Evolutionary conservation across 2,797 vertebrate species (phyloP), one percentile per base, ranked within the genome.

Genomic region (Danio albolineatus): DNA sequence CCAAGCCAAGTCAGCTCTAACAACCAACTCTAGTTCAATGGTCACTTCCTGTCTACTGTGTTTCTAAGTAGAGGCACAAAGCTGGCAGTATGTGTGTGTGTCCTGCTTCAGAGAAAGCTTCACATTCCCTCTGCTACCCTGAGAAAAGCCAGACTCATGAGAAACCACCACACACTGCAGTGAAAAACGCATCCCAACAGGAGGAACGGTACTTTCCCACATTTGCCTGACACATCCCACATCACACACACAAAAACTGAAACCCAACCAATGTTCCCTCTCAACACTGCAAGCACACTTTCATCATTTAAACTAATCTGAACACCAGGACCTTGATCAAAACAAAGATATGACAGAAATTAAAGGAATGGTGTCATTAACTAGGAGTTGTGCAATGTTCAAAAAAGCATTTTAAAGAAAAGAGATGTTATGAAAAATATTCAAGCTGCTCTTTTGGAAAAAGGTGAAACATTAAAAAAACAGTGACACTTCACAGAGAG

Each of bases 121-220:
- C 51, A 49, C 73, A 77, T 72, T 77, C 73, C 59, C 61, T 44
- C 48, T 48, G 59, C 21, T 43, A 36, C 17, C 41, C 17, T 72
- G 59, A 82, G 80, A 77, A 60, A 70, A 60, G n/a, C 46, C 65
- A 70, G 76, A 78, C n/a, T 21, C 73, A 64, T 49, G 60, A 51
- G 46, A 54, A 59, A 21, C 39, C 14, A 54, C 41, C 14, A 64
- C 48, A 61, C 57, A 53, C 59, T 62, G 56, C 48, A 53, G 44
- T 73, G 5, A 76, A 51, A 73, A 62, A 67, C 56, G 67, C n/a
- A 79, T 66, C 61, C 48, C 67, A 41, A 59, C 59, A 57, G 48
- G 19, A 70, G 71, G 51, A 65, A 62, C 16, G 36, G 71, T 62
- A 82, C 44, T 65, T 59, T 60, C 59, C 51, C 56, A 74, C 48